A percentile compares a stretch with the other conserved stretches of the same genome.
These are phyloP conservation scores for Pygocentrus nattereri DNA, from an alignment of 2,797 vertebrate species.

Conservation along the genomic window DNA sequence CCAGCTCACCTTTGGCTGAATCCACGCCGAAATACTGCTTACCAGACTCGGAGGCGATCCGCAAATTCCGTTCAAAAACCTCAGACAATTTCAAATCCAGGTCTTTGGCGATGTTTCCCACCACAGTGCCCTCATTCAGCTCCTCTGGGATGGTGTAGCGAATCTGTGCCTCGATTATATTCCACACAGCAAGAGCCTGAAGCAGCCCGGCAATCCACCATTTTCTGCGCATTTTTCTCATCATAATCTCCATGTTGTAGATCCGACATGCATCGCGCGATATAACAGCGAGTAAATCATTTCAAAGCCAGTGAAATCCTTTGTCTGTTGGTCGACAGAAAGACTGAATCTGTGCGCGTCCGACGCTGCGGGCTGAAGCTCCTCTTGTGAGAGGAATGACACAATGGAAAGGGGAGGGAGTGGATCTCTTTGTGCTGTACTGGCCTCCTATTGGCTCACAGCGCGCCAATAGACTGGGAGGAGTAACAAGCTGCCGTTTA, in stretches of 20 bases:
- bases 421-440: constrained; percentile 56
- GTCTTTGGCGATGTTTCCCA: constrained; percentile 86
- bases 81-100: constrained; percentile 80
- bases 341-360: background rate
- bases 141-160: constrained; percentile 86
- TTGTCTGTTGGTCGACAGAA: background rate
- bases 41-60: constrained; percentile 80
- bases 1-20: constrained; percentile 79
- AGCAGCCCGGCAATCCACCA: constrained; percentile 65
- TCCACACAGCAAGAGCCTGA: constrained; percentile 69
- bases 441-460: constrained; percentile 6
- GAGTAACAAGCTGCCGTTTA: background rate
- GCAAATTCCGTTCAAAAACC: constrained; percentile 80
- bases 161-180: constrained; percentile 76
- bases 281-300: background rate
- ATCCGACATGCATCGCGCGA: background rate
- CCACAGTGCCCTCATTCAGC: constrained; percentile 80
- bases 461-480: constrained; percentile 7
- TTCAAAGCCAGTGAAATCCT: background rate
- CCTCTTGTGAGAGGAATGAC: constrained; percentile 31
- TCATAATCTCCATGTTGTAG: constrained; percentile 56
- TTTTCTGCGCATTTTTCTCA: constrained; percentile 31
- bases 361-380: constrained; percentile 19
- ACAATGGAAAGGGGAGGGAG: constrained; percentile 50
- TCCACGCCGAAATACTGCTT: constrained; percentile 84